These are phyloP conservation scores for Oenanthe melanoleuca DNA, from an alignment of 2,113 vertebrate species.

Conservation along the genomic window DNA sequence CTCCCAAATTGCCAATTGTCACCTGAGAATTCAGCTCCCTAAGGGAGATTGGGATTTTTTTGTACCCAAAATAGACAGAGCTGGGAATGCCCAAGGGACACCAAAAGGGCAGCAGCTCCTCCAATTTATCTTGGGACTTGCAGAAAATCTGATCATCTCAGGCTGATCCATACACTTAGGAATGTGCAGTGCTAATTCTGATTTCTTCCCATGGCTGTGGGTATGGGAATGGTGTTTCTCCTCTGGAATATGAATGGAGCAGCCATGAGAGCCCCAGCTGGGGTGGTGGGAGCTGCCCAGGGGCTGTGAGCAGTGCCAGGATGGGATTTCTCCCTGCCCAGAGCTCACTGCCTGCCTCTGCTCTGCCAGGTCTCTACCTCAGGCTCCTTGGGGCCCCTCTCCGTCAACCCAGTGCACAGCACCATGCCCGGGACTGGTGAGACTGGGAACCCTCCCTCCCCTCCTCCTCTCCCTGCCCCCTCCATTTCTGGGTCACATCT, in stretches of 20 bases:
- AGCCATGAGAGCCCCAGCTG: background rate
- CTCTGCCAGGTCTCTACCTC: slow-evolving; percentile 83
- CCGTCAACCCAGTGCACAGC: slow-evolving; percentile 79
- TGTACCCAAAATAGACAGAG: background rate
- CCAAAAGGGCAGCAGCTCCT: background rate
- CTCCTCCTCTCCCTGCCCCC: accelerated
- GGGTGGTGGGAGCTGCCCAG: background rate
- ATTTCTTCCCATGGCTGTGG: background rate
- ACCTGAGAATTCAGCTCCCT: background rate
- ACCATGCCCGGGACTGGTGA: slow-evolving; percentile 85
- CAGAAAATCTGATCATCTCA: background rate
- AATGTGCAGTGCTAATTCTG: background rate
- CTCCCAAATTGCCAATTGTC: background rate
- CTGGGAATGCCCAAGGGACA: background rate
- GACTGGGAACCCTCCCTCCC: background rate
- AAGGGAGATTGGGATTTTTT: background rate
- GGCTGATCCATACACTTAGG: background rate
- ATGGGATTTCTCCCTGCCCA: background rate
- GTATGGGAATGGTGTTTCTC: background rate
- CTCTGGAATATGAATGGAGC: background rate
- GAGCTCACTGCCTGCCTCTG: background rate
- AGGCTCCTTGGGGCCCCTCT: slow-evolving; percentile 88
- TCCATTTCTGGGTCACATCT: background rate
- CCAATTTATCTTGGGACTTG: accelerated
- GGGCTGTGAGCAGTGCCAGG: background rate